Evolutionary conservation across 2,113 vertebrate species (phyloP), one percentile per base, ranked within the genome.

Genomic region (Rana temporaria): DNA sequence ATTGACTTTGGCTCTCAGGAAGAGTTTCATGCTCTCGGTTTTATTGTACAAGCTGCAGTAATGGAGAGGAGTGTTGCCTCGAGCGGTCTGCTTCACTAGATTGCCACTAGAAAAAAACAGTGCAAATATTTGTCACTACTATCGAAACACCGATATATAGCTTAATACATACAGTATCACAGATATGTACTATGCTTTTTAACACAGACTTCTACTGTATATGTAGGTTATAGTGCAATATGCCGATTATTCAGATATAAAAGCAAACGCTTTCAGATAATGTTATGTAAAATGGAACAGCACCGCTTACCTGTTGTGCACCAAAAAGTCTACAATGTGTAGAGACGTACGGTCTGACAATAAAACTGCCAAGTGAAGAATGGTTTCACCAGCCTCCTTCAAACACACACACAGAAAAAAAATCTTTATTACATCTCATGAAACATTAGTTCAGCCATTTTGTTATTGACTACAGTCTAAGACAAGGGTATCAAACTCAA

Each of bases 41-140:
- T 92, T 92, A 84, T 93, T 92, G 84, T 93, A 88, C 53, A 85
- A 82, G 81, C 91, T 92, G 85, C 90, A 91, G 87, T 93, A 94
- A 84, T 92, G 93, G 79, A 94, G 81, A 0, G 90, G 84, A 0
- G 88, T 91, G 86, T 93, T 94, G 4, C 91, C 91, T 15, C 78
- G 84, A 0, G 7, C 26, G 0, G 88, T 93, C 86, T 79, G 89
- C 42, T 83, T 89, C 42, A 83, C 85, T 65, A 94, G 86, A 83
- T 89, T 92, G 75, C 88, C 52, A 16, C 93, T 94, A 84, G 42
- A 68, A 42, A 16, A 81, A 7, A 68, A 30, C 1, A 32, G 69
- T 67, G 17, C 0, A 38, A 14, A 42, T 34, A 32, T 38, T 4
- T 75, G 14, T 22, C n/a, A 14, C 6, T 34, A 6, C 32, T 34